phyloP scores from a whole-genome alignment of 2,113 vertebrate species.

The Desmodus rotundus region DNA sequence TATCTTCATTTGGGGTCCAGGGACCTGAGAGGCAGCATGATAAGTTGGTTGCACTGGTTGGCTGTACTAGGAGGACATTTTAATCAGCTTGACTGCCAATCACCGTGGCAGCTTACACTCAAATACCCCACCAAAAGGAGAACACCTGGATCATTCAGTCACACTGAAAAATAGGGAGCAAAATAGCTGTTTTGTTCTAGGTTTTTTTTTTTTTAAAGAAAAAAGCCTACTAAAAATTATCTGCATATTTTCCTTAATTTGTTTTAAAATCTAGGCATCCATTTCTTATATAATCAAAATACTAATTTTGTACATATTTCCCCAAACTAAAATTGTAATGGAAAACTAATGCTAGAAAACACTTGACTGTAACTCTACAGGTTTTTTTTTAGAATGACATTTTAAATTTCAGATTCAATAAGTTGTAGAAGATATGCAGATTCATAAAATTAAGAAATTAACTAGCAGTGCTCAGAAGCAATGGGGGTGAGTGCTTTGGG shows the following conservation, averaged over 20 bases:
- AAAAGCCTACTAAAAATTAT: background rate
- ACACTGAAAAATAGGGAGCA: background rate
- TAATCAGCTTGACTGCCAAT: background rate
- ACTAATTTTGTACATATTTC: background rate
- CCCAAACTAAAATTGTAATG: background rate
- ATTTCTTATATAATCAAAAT: constrained; percentile 21
- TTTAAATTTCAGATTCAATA: background rate
- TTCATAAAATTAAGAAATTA: background rate
- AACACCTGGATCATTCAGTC: background rate
- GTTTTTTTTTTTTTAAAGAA: background rate
- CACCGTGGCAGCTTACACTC: background rate
- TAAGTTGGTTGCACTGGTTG: background rate
- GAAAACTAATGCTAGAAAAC: background rate
- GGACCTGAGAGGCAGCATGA: background rate
- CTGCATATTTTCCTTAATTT: background rate
- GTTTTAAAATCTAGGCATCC: background rate
- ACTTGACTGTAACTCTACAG: background rate
- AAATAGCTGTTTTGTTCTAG: constrained; percentile 20
- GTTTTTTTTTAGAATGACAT: background rate
- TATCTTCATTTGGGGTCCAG: background rate
- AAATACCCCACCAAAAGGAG: background rate
- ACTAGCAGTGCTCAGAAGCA: background rate
- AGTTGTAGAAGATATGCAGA: background rate
- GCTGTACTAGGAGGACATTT: background rate
- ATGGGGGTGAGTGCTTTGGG: background rate